Evolutionary conservation across 2,797 vertebrate genomes (phyloP), one percentile per base, ranked within the genome.

Genomic region (Arremon brunneinucha): DNA sequence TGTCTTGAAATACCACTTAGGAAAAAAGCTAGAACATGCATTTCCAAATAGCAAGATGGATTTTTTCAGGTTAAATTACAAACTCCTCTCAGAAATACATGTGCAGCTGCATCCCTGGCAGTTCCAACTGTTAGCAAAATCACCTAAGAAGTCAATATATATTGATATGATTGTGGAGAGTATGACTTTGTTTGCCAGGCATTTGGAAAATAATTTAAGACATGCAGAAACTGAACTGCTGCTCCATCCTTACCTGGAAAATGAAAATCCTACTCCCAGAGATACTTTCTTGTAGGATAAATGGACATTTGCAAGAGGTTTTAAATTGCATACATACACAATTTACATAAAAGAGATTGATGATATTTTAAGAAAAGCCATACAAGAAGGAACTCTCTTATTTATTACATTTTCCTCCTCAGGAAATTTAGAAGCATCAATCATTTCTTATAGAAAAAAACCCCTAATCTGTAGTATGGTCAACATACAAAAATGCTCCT

Each of bases 161-260:
- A 96, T 86, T 77, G 88, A 95, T 94, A 95, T 64, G 75, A 94
- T 92, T 90, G 86, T 64, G 53, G n/a, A 92, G 71, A 83, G 71
- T 47, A 82, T 34, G 62, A 92, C 71, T 92, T 77, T 74, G 68
- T 83, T 64, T 83, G 57, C 30, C 30, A 85, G 52, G 27, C 53
- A 83, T 89, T 60, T 87, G 74, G 74, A 90, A 93, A 95, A 92
- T 87, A 94, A 93, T 80, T 93, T 83, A 96, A 43, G 86, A 89
- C 41, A 91, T 74, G 83, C 30, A 92, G 86, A 92, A 92, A 79
- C 30, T 30, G 70, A 95, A 82, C 41, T 43, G 35, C 39, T 57
- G 28, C 11, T 86, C 59, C 46, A 60, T 35, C 44, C 26, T 82
- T 74, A 84, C 70, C 8, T 37, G 34, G 62, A 89, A 96, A 95